These are phyloP conservation scores for Drosophila leonis DNA, from an alignment of 2,888 invertebrate species.

Conservation along the genomic window DNA sequence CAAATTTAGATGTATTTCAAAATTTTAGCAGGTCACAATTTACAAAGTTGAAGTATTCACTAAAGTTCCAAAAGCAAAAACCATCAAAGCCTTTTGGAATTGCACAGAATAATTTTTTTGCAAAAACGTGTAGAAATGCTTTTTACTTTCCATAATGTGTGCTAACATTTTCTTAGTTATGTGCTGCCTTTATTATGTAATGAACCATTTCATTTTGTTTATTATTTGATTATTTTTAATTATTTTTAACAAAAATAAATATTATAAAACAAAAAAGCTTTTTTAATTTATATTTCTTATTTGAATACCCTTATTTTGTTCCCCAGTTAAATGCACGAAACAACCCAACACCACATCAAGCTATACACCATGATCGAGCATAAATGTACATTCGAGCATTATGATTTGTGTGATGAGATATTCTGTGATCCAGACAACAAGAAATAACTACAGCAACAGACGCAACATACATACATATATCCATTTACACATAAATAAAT, in stretches of 20 bases:
- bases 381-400: constrained; percentile 42
- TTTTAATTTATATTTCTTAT: constrained; percentile 6
- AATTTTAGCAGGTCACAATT: constrained; percentile 18
- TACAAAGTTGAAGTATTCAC: constrained; percentile 21
- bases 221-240: constrained; percentile 64
- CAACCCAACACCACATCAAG: constrained; percentile 49
- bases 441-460: constrained; percentile 51
- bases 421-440: constrained; percentile 85
- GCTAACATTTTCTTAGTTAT: constrained; percentile 44
- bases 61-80: constrained; percentile 10
- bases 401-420: constrained; percentile 85
- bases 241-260: constrained; percentile 64
- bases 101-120: constrained; percentile 29
- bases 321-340: constrained; percentile 13
- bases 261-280: constrained; percentile 30
- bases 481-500: background rate
- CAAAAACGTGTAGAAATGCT: constrained; percentile 25
- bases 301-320: constrained; percentile 6
- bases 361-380: constrained; percentile 57
- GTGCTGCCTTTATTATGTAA: constrained; percentile 33
- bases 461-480: constrained; percentile 27
- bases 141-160: constrained; percentile 36
- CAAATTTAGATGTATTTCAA: constrained; percentile 26
- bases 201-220: constrained; percentile 53
- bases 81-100: constrained; percentile 20